A percentile compares a stretch with the other conserved stretches of the same genome.
These are phyloP conservation scores for Minunthozetes semirufus DNA, from an alignment of 2,888 invertebrate species.

Conservation along the genomic window DNA sequence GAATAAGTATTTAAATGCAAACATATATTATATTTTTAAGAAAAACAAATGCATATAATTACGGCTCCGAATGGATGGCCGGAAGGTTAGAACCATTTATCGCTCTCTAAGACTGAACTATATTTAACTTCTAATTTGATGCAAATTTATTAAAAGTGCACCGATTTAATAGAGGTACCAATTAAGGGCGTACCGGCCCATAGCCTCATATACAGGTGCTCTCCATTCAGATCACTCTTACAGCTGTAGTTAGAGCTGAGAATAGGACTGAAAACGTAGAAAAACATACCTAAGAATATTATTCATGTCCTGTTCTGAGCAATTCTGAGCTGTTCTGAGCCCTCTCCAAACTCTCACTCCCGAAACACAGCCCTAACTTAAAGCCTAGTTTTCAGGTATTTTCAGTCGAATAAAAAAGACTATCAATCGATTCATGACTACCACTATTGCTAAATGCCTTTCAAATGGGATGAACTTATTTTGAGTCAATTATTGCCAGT, in stretches of 20 bases:
- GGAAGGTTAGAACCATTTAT: constrained; percentile 21
- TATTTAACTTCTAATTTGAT: constrained; percentile 28
- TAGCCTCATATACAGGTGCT: constrained; percentile 11
- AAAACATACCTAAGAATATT: not conserved
- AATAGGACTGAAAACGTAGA: not conserved
- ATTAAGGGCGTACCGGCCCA: constrained; percentile 17
- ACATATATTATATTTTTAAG: not conserved
- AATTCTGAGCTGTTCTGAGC: too few relatives aligned
- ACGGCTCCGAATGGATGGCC: constrained; percentile 13
- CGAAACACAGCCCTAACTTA: not conserved
- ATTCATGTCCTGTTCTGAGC: too few relatives aligned
- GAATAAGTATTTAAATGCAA: not conserved
- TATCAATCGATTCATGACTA: constrained; percentile 21
- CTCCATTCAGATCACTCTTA: not conserved
- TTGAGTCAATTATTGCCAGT: not conserved
- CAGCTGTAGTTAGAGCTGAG: not conserved
- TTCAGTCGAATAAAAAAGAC: not conserved
- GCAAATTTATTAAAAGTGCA: constrained; percentile 32
- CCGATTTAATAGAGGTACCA: constrained; percentile 28
- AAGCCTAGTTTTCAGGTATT: not conserved
- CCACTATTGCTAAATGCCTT: not conserved
- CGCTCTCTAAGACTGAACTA: constrained; percentile 1
- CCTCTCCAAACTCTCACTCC: not conserved
- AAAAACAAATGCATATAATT: constrained; percentile 24
- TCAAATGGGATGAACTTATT: constrained; percentile 12